Base-by-base conservation (phyloP, 2,113 vertebrate species). In the Equus quagga region DNA sequence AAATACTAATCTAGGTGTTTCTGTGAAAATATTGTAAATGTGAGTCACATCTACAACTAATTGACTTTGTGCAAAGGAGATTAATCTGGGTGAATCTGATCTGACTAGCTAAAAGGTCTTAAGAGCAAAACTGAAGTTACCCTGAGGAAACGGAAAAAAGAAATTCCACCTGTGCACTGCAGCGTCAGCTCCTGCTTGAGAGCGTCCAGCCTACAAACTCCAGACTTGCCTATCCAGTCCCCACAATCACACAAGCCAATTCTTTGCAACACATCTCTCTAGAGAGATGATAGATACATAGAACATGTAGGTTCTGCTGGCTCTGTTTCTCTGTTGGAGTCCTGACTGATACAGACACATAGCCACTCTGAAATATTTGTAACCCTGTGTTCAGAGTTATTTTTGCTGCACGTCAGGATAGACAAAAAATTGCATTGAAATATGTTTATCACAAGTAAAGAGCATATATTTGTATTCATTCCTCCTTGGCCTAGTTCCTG, bases 11-110 rank as follows among this genome's bases (percentile, higher is more conserved):
- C 60, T 86, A 72, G 19, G 1, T 54, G 33, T 54, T 79, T 91
- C 21, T 64, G 44, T 91, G 54, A 5, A 64, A 81, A 67, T 49
- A 28, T 36, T 92, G n/a, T 49, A 92, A 33, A 72, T 84, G 19
- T 44, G 33, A 88, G 58, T 21, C 62, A 83, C 26, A 58, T 88
- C 41, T 82, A 33, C 7, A 24, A 67, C 82, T 56, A 88, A 73
- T 58, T 92, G 75, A 87, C 69, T 85, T 91, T 75, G 82, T 75
- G 28, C 49, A 81, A 92, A 67, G 76, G 5, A 82, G 49, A 92
- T 41, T 96, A 96, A 88, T 81, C 10, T 36, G 24, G 19, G 67
- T 82, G 31, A 18, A 49, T 96, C 54, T 79, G 41, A 91, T 76
- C 4, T 69, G 36, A 88, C 67, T 41, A 75, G 41, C 33, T 96